Base-by-base conservation (phyloP, 2,113 vertebrate species). In the Cephalopterus ornatus region DNA sequence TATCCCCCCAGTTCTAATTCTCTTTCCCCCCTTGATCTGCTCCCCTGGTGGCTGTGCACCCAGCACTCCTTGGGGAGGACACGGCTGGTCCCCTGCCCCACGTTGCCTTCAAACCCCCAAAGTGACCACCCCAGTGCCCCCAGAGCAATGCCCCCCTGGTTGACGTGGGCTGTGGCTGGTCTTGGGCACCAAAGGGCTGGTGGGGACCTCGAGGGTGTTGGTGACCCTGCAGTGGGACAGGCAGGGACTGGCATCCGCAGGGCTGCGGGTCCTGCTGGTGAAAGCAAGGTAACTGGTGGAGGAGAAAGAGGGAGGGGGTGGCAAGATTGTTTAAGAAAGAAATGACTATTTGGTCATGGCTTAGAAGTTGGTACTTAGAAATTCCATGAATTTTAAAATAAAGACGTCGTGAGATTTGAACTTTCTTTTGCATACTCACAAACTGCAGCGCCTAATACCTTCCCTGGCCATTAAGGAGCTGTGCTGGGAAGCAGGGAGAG, bases 301-400 rank as follows among this genome's bases (percentile, higher is more conserved):
- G 18, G 58, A 50, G 46, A 19, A 55, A 53, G 16, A 32, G 12
- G 2, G 4, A 3, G 1, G 21, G 8, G 6, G 26, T 8, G 17
- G 55, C 62, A 70, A 85, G 41, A 58, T 46, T 83, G 46, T 92
- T 95, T 75, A 85, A 41, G 87, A 85, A 85, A 66, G 87, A 77
- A 94, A 89, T 59, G 37, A 59, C 62, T 91, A 4, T 93, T 89
- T 95, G 93, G 88, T 92, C 93, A 73, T 66, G 76, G 91, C 91
- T 95, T 94, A 95, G 74, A 58, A 95, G 97, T 17, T 77, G 81
- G 91, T 96, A 71, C 95, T 97, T 97, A 96, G 93, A 97, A 97
- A 97, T 97, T 97, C 95, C 89, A 97, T 96, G 95, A 93, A 96
- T 97, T 97, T 97, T 97, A 97, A 97, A 97, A 96, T 95, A 91